Evolutionary conservation across 2,888 invertebrate genomes (phyloP), one percentile per base, ranked within the genome.

Genomic region (Nomada ferruginata): DNA sequence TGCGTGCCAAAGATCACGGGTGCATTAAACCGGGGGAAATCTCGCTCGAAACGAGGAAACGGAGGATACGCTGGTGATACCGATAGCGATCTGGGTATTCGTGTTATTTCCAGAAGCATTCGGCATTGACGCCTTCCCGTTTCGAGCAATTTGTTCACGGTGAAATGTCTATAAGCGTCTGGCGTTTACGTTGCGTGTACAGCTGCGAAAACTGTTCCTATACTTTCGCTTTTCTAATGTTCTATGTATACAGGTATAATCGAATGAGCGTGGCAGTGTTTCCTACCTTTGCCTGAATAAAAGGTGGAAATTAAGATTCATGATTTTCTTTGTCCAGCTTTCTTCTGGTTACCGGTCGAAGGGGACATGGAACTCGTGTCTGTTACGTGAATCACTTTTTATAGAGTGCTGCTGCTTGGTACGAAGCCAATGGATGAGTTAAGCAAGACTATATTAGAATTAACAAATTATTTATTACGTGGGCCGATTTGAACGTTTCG

Each of bases 1-100:
- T 86, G 79, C 71, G 69, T 70, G 71, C 63, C 69, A 65, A 75
- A 61, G 82, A 84, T 86, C 82, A 66, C 77, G 52, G 53, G 76
- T 73, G 77, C 61, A 65, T 81, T 77, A 77, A 82, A 71, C 73
- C 70, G 76, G 53, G 26, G 50, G 50, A 42, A 47, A 36, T 36
- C 60, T 61, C 10, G 64, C 36, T 64, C 42, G 71, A 64, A 57
- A 52, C 61, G 13, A 26, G 52, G 29, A 61, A 77, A 78, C 71
- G n/a, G 64, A 13, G 61, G 76, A 53, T 63, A 55, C 20, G 47
- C 61, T 55, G 57, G 26, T 50, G 65, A 52, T 78, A 74, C 74
- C 42, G 70, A 70, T 50, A 60, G 26, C 57, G 44, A 69, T 69
- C 69, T 23, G n/a, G 57, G 57, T 47, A 59, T 55, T 47, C 57